These are phyloP conservation scores for Tragopan temminckii DNA, from an alignment of 2,797 vertebrate species.

Conservation along the genomic window DNA sequence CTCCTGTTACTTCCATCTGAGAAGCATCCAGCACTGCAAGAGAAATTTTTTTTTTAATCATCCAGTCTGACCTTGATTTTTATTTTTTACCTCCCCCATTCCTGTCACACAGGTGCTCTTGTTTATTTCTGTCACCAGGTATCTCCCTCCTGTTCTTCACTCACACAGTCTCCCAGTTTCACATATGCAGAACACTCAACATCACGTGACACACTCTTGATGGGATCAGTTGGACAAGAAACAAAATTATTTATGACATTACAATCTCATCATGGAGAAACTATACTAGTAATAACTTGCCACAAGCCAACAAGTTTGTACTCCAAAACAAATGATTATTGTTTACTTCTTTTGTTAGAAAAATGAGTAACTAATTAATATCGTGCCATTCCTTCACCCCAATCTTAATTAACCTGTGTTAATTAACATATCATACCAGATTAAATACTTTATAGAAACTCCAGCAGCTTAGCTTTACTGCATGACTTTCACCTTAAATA, in stretches of 20 bases:
- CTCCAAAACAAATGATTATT: background rate
- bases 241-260: background rate
- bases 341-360: background rate
- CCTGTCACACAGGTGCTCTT: background rate
- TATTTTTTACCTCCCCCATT: background rate
- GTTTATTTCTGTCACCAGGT: background rate
- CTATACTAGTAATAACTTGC: background rate
- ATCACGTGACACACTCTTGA: background rate
- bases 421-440: background rate
- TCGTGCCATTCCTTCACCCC: background rate
- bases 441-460: background rate
- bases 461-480: background rate
- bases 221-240: slow-evolving; percentile 9
- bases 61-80: background rate
- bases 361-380: background rate
- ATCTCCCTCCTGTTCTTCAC: background rate
- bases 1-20: background rate
- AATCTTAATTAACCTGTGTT: background rate
- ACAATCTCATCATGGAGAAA: background rate
- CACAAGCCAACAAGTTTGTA: background rate
- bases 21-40: background rate
- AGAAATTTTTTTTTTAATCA: background rate
- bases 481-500: background rate
- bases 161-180: background rate
- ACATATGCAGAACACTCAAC: slow-evolving; percentile 7